A percentile compares a stretch with the other conserved stretches of the same genome.
Evolutionary conservation across 2,888 invertebrate species (phyloP).

Genomic region (Monoplex corrugatus): DNA sequence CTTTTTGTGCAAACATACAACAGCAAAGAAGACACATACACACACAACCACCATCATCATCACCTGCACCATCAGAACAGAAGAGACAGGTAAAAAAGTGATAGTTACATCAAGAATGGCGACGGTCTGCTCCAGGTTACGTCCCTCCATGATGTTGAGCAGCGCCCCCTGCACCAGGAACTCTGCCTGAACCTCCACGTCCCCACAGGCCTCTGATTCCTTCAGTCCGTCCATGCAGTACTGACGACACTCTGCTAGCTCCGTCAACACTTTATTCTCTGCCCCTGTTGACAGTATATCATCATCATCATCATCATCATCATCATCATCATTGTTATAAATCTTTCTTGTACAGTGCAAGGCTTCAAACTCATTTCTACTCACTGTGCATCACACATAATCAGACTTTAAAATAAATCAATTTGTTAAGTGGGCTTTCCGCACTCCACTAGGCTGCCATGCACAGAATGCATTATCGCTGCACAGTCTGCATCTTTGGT

Average conservation of each 20-base stretch:
- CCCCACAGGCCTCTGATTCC: slow-evolving; percentile 79
- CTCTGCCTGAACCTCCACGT: slow-evolving; percentile 79
- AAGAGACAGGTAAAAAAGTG: not conserved
- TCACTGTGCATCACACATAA: too few relatives aligned
- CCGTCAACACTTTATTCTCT: slow-evolving; percentile 75
- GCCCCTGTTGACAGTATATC: slow-evolving; percentile 59
- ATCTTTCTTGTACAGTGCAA: too few relatives aligned
- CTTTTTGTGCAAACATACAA: too few relatives aligned
- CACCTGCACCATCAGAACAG: too few relatives aligned
- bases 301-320: too few relatives aligned
- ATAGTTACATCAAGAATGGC: slow-evolving; percentile 72
- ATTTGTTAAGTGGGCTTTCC: too few relatives aligned
- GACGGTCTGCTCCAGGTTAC: slow-evolving; percentile 72
- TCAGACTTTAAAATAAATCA: too few relatives aligned
- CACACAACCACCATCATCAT: not conserved
- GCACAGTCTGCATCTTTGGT: too few relatives aligned
- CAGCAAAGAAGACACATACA: not conserved
- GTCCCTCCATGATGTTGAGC: slow-evolving; percentile 78
- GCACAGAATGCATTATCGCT: too few relatives aligned
- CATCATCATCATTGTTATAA: too few relatives aligned
- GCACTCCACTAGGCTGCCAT: too few relatives aligned
- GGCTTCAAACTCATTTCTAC: too few relatives aligned
- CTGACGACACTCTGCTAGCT: slow-evolving; percentile 78
- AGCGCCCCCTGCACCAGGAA: slow-evolving; percentile 75
- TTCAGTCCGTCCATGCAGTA: slow-evolving; percentile 79